A percentile compares a stretch with the other conserved stretches of the same genome.
Conservation (phyloP, 2,113 vertebrate species). For the Pimephales promelas region DNA sequence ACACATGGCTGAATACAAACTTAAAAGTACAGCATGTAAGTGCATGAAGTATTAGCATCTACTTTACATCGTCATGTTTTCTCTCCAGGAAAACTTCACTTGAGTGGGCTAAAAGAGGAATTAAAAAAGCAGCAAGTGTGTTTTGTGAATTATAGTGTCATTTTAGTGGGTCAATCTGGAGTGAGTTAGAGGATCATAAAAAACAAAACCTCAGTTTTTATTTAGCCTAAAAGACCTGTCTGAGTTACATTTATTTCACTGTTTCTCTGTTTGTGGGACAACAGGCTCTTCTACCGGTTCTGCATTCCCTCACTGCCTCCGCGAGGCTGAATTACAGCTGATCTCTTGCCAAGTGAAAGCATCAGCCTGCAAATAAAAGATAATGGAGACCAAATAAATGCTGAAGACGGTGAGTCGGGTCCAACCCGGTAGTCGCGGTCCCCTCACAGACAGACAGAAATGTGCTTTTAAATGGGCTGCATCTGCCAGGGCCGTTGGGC, state of each 20-base stretch:
- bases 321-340: conserved; percentile 49
- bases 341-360: conserved; percentile 56
- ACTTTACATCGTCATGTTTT: not conserved
- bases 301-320: conserved; percentile 44
- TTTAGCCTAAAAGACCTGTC: not conserved
- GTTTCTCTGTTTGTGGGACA: conserved; percentile 1
- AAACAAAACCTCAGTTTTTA: conserved; percentile 17
- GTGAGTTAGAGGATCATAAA: not conserved
- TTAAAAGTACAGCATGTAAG: not conserved
- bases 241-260: not conserved
- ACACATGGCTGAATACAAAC: not conserved
- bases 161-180: not conserved
- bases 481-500: conserved; percentile 54
- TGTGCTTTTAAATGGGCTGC: conserved; percentile 59
- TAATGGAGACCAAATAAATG: conserved; percentile 65
- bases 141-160: not conserved
- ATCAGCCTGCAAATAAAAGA: conserved; percentile 67
- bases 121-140: not conserved
- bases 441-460: conserved; percentile 47
- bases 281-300: conserved; percentile 9
- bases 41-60: not conserved
- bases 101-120: not conserved
- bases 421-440: conserved; percentile 40
- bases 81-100: not conserved
- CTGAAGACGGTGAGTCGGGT: conserved; percentile 52